A percentile compares a stretch with the other conserved stretches of the same genome.
Conservation (phyloP, 2,797 vertebrate genomes). For the Passerculus sandwichensis region DNA sequence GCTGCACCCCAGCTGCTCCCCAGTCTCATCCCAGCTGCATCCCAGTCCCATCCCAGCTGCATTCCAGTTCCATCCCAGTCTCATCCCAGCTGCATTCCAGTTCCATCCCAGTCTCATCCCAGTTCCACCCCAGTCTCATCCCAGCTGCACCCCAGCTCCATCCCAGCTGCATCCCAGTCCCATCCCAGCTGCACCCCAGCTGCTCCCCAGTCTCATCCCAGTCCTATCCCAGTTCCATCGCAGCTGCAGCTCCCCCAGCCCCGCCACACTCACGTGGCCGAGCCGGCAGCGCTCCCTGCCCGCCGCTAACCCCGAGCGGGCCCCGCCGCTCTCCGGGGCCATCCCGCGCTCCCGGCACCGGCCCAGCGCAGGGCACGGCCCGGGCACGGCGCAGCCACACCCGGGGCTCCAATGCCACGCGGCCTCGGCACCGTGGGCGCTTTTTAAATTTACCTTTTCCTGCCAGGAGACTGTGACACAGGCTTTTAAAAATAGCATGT, state of each 20-base stretch:
- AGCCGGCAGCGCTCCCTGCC: not conserved
- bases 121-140: accelerated
- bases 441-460: conserved; percentile 60
- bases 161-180: not conserved
- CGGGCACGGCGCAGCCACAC: not conserved
- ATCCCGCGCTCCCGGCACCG: not conserved
- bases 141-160: accelerated
- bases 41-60: too few relatives aligned
- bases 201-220: not conserved
- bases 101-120: accelerated
- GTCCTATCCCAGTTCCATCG: too few relatives aligned
- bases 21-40: too few relatives aligned
- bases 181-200: not conserved
- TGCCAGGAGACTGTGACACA: conserved; percentile 68
- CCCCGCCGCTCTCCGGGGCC: not conserved
- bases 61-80: accelerated
- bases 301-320: not conserved
- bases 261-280: not conserved
- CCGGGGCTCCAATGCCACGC: not conserved
- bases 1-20: not conserved
- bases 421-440: conserved; percentile 26
- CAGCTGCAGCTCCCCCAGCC: not conserved
- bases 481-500: conserved; percentile 72
- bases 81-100: too few relatives aligned
- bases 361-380: not conserved